Evolutionary conservation across 2,113 vertebrate genomes (phyloP).

Genomic region (Hypanus sabinus): DNA sequence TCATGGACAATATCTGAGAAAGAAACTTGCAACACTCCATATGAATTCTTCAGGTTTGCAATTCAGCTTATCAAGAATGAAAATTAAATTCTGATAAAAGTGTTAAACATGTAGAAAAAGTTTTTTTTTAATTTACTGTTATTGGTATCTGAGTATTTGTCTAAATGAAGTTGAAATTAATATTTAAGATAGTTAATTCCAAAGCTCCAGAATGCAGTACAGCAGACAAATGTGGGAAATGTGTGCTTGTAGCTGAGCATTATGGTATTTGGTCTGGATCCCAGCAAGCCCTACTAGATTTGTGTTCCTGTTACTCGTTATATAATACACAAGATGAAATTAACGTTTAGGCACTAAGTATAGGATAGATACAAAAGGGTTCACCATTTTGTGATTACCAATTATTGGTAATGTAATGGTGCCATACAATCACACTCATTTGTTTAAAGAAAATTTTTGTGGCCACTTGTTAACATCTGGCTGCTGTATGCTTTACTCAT

Average conservation of each 20-base stretch:
- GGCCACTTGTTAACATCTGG: too few species aligned
- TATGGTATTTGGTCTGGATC: neutral
- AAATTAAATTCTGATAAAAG: neutral
- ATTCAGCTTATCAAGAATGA: neutral
- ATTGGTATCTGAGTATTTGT: too few species aligned
- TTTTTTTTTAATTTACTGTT: neutral
- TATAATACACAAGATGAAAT: too few species aligned
- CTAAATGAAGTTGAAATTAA: too few species aligned
- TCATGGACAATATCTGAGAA: neutral
- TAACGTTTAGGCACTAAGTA: neutral
- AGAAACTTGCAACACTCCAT: neutral
- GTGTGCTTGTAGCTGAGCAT: neutral
- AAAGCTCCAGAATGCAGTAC: neutral
- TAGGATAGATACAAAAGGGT: neutral
- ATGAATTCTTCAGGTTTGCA: neutral
- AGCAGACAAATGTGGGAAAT: neutral
- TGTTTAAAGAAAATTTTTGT: too few species aligned
- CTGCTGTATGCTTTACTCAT: too few species aligned
- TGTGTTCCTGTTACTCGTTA: too few species aligned
- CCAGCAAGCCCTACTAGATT: neutral
- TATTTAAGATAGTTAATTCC: too few species aligned
- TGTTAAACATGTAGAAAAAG: neutral
- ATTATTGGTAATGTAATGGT: neutral
- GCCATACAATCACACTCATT: too few species aligned
- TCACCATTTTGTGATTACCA: neutral